A percentile compares a stretch with the other conserved stretches of the same genome.
Conservation (phyloP, 1,140 invertebrate species). For the Drosophila hydei region DNA sequence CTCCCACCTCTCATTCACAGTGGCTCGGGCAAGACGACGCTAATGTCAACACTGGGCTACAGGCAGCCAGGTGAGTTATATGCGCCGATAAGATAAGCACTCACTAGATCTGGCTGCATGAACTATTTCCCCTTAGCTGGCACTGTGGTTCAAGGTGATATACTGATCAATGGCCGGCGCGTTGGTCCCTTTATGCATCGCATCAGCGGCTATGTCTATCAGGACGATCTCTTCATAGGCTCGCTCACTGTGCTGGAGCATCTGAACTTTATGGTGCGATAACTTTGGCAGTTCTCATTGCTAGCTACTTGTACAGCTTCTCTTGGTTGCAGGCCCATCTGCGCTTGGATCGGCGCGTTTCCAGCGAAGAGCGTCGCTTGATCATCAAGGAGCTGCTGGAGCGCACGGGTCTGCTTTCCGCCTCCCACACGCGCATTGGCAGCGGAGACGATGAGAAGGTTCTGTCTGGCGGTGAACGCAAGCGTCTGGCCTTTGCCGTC, state of each 20-base stretch:
- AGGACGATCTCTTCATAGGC: slow-evolving; percentile 95
- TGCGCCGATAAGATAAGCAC: slow-evolving; percentile 42
- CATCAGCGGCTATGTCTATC: slow-evolving; percentile 96
- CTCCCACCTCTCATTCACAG: slow-evolving; percentile 84
- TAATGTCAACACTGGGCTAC: slow-evolving; percentile 95
- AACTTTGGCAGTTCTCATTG: not conserved
- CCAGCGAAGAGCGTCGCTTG: slow-evolving; percentile 85
- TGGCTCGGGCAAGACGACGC: slow-evolving; percentile 97
- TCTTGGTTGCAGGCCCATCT: slow-evolving; percentile 88
- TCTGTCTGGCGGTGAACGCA: slow-evolving; percentile 97
- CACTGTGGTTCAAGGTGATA: slow-evolving; percentile 90
- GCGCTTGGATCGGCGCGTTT: slow-evolving; percentile 89
- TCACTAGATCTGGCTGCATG: not conserved
- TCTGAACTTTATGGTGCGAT: slow-evolving; percentile 93
- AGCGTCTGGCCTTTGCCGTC: slow-evolving; percentile 95
- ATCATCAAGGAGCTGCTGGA: slow-evolving; percentile 89
- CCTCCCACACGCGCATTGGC: slow-evolving; percentile 91
- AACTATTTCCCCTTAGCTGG: slow-evolving; percentile 84
- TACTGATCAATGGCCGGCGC: slow-evolving; percentile 88
- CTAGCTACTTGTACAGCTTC: not conserved
- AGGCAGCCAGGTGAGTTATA: slow-evolving; percentile 87
- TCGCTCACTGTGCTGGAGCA: slow-evolving; percentile 95
- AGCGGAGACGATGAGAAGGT: slow-evolving; percentile 89
- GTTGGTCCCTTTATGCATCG: slow-evolving; percentile 90
- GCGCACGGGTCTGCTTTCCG: slow-evolving; percentile 90